phyloP scores from a whole-genome alignment of 1,140 invertebrate genomes.

The Lucilia sericata region DNA sequence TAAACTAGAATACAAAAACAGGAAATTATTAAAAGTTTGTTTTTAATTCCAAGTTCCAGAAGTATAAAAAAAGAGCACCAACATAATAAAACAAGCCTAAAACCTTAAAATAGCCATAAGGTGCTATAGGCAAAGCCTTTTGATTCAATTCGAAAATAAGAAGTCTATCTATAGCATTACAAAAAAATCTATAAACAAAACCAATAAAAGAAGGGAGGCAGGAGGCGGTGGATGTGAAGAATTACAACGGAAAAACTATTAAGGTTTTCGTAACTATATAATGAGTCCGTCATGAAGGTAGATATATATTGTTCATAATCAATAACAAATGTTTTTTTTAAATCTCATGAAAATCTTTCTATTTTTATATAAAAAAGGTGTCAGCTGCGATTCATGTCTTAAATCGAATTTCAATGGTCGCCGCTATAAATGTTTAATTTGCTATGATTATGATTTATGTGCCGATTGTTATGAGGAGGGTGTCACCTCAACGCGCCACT shows the following conservation, averaged over 20 bases:
- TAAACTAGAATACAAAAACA: background rate
- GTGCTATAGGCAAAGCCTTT: slow-evolving; percentile 32
- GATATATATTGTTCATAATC: slow-evolving; percentile 34
- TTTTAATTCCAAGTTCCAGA: background rate
- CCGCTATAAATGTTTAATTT: slow-evolving; percentile 98
- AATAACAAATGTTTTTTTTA: no score
- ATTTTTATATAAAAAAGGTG: slow-evolving; percentile 72
- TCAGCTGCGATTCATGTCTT: slow-evolving; percentile 99
- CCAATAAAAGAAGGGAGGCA: background rate
- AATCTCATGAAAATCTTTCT: background rate
- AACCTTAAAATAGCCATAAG: background rate
- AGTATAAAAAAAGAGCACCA: background rate
- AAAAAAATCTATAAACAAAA: background rate
- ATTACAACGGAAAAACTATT: slow-evolving; percentile 18
- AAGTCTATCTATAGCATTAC: slow-evolving; percentile 1
- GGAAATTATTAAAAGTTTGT: background rate
- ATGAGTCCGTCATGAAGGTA: slow-evolving; percentile 68
- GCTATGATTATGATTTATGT: slow-evolving; percentile 99
- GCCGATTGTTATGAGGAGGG: slow-evolving; percentile 95
- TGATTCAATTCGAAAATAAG: background rate
- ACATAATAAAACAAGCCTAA: background rate
- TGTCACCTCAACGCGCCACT: slow-evolving; percentile 91
- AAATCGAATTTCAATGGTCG: slow-evolving; percentile 97
- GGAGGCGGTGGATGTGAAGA: slow-evolving; percentile 24
- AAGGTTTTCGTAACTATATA: slow-evolving; percentile 51